A percentile compares a stretch with the other conserved stretches of the same genome.
These are phyloP conservation scores for Apaloderma vittatum DNA, from an alignment of 2,113 vertebrate genomes.

Conservation along the genomic window DNA sequence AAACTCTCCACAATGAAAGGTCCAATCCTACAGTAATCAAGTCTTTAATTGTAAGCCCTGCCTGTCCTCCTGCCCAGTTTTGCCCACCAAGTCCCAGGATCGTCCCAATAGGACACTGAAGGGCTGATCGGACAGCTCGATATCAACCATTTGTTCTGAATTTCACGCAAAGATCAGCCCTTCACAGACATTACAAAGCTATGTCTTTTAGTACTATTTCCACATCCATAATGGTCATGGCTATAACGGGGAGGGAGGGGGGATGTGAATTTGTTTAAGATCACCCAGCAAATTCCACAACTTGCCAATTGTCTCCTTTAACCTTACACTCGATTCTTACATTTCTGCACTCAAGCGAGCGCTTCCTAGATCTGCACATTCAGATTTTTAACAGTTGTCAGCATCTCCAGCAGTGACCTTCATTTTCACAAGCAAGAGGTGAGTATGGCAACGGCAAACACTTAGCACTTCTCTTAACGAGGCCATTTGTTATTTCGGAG, in stretches of 20 bases:
- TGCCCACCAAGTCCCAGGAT: not conserved
- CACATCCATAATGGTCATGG: not conserved
- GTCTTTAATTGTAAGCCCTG: fast-evolving
- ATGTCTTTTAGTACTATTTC: not conserved
- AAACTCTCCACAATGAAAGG: not conserved
- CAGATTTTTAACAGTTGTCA: not conserved
- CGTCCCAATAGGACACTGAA: not conserved
- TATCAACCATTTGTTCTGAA: not conserved
- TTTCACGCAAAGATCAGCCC: not conserved
- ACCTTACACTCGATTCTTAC: not conserved
- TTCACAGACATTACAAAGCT: not conserved
- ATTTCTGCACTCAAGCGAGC: not conserved
- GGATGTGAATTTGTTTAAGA: not conserved
- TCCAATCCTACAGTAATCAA: not conserved
- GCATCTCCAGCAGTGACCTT: not conserved
- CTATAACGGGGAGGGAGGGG: not conserved
- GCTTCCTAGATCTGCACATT: not conserved
- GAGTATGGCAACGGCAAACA: not conserved
- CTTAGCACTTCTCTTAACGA: not conserved
- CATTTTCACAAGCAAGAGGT: not conserved
- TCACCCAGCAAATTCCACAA: not conserved
- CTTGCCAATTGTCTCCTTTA: not conserved
- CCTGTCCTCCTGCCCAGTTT: not conserved
- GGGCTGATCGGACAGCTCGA: not conserved
- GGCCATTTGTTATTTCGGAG: not conserved